phyloP scores from a whole-genome alignment of 2,888 invertebrate species.

The Drosophila phalerata region DNA sequence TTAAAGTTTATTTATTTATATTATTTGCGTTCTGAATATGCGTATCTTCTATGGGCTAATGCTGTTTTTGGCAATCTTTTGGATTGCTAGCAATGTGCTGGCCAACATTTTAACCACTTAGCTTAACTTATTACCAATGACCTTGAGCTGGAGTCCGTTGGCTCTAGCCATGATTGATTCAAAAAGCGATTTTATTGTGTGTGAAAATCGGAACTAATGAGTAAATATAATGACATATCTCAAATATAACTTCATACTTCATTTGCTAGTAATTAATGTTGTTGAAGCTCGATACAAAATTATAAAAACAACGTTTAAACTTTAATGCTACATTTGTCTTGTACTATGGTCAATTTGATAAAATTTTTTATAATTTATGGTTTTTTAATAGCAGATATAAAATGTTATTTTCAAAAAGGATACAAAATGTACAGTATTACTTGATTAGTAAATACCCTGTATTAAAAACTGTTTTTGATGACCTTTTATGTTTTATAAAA shows the following conservation, averaged over 20 bases:
- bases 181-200: slow-evolving; percentile 11
- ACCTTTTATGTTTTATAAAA: too few species aligned
- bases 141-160: slow-evolving; percentile 29
- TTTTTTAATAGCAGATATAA: slow-evolving; percentile 45
- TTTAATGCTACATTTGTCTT: slow-evolving; percentile 12
- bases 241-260: too few species aligned
- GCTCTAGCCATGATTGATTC: slow-evolving; percentile 16
- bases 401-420: slow-evolving; percentile 41
- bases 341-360: slow-evolving; percentile 19
- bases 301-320: slow-evolving; percentile 4
- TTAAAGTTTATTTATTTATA: slow-evolving; percentile 60
- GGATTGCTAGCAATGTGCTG: slow-evolving; percentile 5
- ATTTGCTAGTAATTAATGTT: slow-evolving; percentile 4
- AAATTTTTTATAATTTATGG: slow-evolving; percentile 39
- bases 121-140: slow-evolving; percentile 27
- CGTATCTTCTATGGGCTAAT: slow-evolving; percentile 23
- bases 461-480: not conserved
- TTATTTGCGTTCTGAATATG: slow-evolving; percentile 28
- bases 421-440: not conserved
- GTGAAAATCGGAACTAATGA: slow-evolving; percentile 11
- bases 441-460: not conserved
- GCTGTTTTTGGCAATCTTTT: slow-evolving; percentile 18
- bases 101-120: slow-evolving; percentile 28
- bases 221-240: slow-evolving; percentile 12
- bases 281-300: slow-evolving; percentile 7